Base-by-base conservation (phyloP, 2,797 vertebrate genomes). In the Nyctibius grandis region DNA sequence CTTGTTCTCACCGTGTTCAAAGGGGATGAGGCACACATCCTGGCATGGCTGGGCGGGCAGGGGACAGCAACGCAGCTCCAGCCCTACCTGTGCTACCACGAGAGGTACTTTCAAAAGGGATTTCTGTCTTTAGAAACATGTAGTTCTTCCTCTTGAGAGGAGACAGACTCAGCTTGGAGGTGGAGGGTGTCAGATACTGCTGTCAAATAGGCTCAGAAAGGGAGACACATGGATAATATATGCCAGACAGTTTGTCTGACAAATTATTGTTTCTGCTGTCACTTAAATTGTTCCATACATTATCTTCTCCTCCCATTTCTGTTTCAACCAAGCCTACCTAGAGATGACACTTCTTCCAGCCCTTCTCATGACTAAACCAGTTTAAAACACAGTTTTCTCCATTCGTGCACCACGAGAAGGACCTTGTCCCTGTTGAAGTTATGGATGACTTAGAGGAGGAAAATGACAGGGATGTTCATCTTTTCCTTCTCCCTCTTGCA, bases 181-280 rank as follows among this genome's bases (percentile, higher is more conserved):
- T 93, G 95, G 95, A 25, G 93, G 80, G 68, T 96, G 96, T 94
- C 94, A 97, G 60, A 87, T 96, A 91, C 84, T 87, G 81, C 93
- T 96, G 92, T 94, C 95, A 97, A 88, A 95, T 85, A 95, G 94
- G 75, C 94, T 96, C 45, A 94, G 95, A 85, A 95, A 85, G 82
- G 85, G 88, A 92, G 67, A 89, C 63, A 81, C 50, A 40, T 33
- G 53, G 85, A 89, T 94, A 95, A 95, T 94, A 80, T 57, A 95
- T 83, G 84, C 92, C 89, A 94, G 95, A 94, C 96, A 96, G 53
- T 88, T 96, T 95, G 95, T 74, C 92, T 96, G 93, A 96, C 94
- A 96, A 93, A 95, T 93, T 91, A 96, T 94, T 97, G 94, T 95
- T 96, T 91, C 91, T 96, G 57, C 91, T 96, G 88, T 93, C 95